phyloP scores from a whole-genome alignment of 1,140 invertebrate species.

The Planococcus citri region DNA sequence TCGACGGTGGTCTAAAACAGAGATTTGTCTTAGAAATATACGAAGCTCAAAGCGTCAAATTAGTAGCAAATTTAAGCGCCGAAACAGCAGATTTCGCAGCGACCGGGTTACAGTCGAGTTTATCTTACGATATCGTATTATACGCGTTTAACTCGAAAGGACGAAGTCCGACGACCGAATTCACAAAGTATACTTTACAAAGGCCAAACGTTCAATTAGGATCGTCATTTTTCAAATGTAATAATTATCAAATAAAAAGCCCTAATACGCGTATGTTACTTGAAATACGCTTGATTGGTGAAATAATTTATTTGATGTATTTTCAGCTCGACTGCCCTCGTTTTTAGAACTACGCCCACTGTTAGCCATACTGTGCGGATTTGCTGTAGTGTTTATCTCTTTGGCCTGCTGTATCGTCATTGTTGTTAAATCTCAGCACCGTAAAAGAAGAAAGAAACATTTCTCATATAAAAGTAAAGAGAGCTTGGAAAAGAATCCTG shows the following conservation, averaged over 20 bases:
- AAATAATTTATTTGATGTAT: slow-evolving; percentile 8
- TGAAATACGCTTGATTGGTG: neutral
- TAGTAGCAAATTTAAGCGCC: slow-evolving; percentile 41
- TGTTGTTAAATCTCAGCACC: neutral
- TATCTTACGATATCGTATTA: slow-evolving; percentile 51
- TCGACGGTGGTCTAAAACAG: slow-evolving; percentile 58
- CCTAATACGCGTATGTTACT: no score
- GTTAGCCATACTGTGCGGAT: neutral
- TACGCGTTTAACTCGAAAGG: slow-evolving; percentile 61
- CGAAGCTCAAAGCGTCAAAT: slow-evolving; percentile 28
- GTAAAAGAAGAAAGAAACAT: neutral
- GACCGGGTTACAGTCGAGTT: slow-evolving; percentile 47
- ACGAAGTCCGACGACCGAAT: slow-evolving; percentile 23
- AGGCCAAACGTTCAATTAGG: neutral
- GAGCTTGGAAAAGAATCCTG: slow-evolving; percentile 61
- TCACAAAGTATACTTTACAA: neutral
- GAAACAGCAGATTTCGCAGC: slow-evolving; percentile 49
- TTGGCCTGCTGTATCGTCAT: neutral
- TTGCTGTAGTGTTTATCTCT: neutral
- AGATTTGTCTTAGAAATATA: slow-evolving; percentile 61
- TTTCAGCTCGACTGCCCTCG: neutral
- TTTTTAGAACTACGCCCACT: neutral
- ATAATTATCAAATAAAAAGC: neutral
- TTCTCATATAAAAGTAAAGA: slow-evolving; percentile 31
- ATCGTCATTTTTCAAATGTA: neutral